These are phyloP conservation scores for Todiramphus saurophagus DNA, from an alignment of 2,113 vertebrate species.

Conservation along the genomic window DNA sequence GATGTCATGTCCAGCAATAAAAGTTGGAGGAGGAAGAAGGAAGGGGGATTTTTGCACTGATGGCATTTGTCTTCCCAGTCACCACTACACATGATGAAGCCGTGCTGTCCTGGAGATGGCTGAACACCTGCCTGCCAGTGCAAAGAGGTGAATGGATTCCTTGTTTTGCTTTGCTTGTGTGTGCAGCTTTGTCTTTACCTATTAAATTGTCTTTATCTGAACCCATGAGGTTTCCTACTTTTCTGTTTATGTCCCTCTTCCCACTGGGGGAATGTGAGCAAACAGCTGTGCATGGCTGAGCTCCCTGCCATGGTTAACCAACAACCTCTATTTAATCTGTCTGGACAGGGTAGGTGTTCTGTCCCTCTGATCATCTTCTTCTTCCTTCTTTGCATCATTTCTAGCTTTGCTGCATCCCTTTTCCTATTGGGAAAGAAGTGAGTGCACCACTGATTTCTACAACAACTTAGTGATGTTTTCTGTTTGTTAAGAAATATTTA, in stretches of 20 bases:
- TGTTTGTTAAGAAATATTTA: background rate
- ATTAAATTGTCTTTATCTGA: background rate
- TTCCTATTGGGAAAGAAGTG: background rate
- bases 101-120: background rate
- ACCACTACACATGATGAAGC: background rate
- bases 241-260: background rate
- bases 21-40: background rate
- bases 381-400: background rate
- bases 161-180: background rate
- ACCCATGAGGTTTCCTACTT: background rate
- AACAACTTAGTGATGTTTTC: background rate
- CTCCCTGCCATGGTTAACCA: background rate
- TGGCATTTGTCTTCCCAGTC: fast-evolving
- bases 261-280: fast-evolving
- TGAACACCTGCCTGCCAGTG: background rate
- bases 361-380: background rate
- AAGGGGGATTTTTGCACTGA: fast-evolving
- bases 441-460: background rate
- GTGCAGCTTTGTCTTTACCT: background rate
- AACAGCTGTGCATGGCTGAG: background rate
- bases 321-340: background rate
- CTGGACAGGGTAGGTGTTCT: background rate
- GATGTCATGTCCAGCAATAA: background rate
- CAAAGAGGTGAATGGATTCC: fast-evolving
- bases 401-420: background rate